These are phyloP conservation scores for Ataeniobius toweri DNA, from an alignment of 2,797 vertebrate species.

Conservation along the genomic window DNA sequence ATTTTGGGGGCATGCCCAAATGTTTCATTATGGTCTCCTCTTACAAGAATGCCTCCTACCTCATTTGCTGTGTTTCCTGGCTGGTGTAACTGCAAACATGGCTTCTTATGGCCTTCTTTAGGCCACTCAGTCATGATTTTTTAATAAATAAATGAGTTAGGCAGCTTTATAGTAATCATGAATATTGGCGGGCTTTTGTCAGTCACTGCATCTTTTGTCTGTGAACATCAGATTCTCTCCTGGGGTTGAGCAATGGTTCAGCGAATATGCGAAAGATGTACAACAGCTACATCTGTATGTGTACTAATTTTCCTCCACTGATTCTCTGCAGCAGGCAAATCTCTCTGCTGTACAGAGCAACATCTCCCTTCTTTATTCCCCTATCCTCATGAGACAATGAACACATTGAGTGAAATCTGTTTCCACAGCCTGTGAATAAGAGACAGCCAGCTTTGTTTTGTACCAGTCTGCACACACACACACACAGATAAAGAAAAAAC, in stretches of 20 bases:
- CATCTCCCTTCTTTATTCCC: constrained; percentile 56
- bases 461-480: constrained; percentile 24
- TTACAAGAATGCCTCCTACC: neutral
- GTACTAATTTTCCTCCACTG: constrained; percentile 37
- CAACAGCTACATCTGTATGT: constrained; percentile 41
- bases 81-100: neutral
- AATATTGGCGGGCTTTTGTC: constrained; percentile 1
- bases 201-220: constrained; percentile 4
- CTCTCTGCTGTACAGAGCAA: constrained; percentile 46
- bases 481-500: constrained; percentile 39
- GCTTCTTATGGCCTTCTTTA: neutral
- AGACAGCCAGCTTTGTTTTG: constrained; percentile 73
- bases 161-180: neutral
- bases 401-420: constrained; percentile 72
- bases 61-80: neutral
- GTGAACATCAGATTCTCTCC: constrained; percentile 11
- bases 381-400: constrained; percentile 67
- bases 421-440: constrained; percentile 65
- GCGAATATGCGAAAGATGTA: constrained; percentile 26
- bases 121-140: neutral
- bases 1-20: neutral
- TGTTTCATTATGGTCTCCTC: neutral
- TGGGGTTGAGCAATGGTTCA: constrained; percentile 41
- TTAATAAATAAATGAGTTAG: constrained; percentile 11
- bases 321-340: constrained; percentile 42